Base-by-base conservation (phyloP, 2,113 vertebrate species). In the Lophotis ruficrista region DNA sequence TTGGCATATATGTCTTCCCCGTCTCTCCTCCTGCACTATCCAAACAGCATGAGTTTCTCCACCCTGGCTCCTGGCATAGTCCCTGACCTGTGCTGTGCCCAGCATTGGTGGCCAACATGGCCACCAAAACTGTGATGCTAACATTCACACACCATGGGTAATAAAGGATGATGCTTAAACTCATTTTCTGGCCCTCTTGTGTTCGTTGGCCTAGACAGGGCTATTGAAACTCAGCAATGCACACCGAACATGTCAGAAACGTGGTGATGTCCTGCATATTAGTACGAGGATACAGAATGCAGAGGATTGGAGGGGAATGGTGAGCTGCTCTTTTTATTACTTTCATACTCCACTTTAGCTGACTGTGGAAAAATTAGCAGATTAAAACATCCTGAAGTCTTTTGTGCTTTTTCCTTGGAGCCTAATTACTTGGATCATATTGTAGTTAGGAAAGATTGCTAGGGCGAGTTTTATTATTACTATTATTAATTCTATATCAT, bases 21-120 rank as follows among this genome's bases (percentile, higher is more conserved):
- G 4, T n/a, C 58, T 71, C 31, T 35, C 10, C 25, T 9, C 8
- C 31, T 53, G 28, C 28, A 33, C 15, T 23, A 33, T 6, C 15
- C 25, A 64, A 47, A 56, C 9, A 43, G 30, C 9, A 10, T 54
- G 27, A 12, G 14, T 23, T 68, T 1, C 0, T 30, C 12, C 2
- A 0, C 20, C 50, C 6, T 23, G 27, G n/a, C 9, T 77, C 8
- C 7, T 43, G n/a, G 14, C 20, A 86, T 8, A 41, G 51, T 22
- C 13, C 27, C 43, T 48, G 48, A 45, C 12, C 31, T 7, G 3
- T 0, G 1, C 16, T 68, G 62, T 35, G 48, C 14, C 37, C 47
- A 83, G 8, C 12, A 7, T 0, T 51, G 45, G 28, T 45, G 50
- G 33, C 4, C 25, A 31, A 23, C 14, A 5, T 0, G 3, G 48